Conservation (phyloP, 2,797 vertebrate genomes). For the Poeciliopsis presidionis region DNA sequence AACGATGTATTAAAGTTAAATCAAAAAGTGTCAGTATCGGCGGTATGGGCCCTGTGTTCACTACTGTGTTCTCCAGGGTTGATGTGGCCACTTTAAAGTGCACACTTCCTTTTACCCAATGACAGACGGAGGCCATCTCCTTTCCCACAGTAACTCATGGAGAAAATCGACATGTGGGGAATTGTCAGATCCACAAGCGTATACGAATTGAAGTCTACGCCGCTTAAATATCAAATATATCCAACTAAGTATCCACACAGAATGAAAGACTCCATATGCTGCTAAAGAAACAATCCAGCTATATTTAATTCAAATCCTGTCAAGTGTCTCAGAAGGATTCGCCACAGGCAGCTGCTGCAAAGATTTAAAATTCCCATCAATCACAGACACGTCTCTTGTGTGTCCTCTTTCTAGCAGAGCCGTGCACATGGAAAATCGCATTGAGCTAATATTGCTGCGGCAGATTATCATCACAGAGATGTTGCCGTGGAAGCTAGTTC, state of each 20-base stretch:
- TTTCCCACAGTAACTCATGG: not conserved
- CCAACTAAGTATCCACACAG: conserved; percentile 2
- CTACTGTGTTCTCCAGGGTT: not conserved
- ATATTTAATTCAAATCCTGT: conserved; percentile 54
- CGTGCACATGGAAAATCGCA: conserved; percentile 41
- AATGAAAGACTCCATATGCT: conserved; percentile 13
- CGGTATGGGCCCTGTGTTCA: too few relatives aligned
- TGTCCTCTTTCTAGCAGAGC: conserved; percentile 31
- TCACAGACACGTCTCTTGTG: conserved; percentile 25
- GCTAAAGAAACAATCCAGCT: conserved; percentile 40
- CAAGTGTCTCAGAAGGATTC: conserved; percentile 54
- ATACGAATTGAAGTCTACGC: not conserved
- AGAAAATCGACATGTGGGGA: not conserved
- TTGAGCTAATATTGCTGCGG: conserved; percentile 35
- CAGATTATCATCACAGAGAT: conserved; percentile 46
- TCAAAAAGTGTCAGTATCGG: too few relatives aligned
- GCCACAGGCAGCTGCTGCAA: conserved; percentile 39
- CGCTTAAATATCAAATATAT: conserved; percentile 27
- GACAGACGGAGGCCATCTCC: not conserved
- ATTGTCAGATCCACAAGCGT: not conserved
- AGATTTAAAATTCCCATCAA: conserved; percentile 38
- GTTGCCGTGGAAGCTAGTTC: conserved; percentile 21
- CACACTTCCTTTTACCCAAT: not conserved
- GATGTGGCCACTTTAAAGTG: not conserved
- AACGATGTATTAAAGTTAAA: not conserved